phyloP scores from a whole-genome alignment of 2,113 vertebrate genomes.

The Pedetes capensis region DNA sequence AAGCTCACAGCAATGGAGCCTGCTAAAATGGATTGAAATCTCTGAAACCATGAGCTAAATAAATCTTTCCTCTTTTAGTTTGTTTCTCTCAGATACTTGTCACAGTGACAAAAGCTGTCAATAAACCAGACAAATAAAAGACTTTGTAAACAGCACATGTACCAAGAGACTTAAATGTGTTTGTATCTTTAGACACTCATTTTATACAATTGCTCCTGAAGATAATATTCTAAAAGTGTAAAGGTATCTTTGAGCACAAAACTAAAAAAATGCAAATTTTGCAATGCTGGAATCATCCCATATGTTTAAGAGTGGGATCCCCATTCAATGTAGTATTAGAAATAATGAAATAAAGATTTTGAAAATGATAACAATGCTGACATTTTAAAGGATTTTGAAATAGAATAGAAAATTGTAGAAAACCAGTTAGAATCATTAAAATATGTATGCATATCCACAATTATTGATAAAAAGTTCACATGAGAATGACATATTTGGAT shows the following conservation, averaged over 20 bases:
- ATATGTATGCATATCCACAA: not conserved
- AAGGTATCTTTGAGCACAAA: not conserved
- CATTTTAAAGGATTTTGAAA: not conserved
- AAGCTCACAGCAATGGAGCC: not conserved
- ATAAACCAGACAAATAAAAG: not conserved
- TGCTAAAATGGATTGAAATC: not conserved
- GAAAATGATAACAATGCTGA: not conserved
- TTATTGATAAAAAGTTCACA: not conserved
- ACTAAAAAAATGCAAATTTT: not conserved
- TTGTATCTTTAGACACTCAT: not conserved
- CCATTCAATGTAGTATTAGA: not conserved
- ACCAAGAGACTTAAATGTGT: not conserved
- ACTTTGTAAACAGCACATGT: not conserved
- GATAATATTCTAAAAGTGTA: not conserved
- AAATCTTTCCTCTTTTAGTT: not conserved
- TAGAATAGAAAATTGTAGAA: not conserved
- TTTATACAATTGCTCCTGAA: not conserved
- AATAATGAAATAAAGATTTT: not conserved
- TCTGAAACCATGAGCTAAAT: not conserved
- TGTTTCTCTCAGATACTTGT: not conserved
- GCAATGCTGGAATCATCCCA: not conserved
- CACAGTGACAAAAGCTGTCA: not conserved
- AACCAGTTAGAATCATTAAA: not conserved
- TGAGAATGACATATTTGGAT: not conserved
- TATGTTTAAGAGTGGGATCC: not conserved